Evolutionary conservation across 2,797 vertebrate species (phyloP).

Genomic region (Danio aesculapii): DNA sequence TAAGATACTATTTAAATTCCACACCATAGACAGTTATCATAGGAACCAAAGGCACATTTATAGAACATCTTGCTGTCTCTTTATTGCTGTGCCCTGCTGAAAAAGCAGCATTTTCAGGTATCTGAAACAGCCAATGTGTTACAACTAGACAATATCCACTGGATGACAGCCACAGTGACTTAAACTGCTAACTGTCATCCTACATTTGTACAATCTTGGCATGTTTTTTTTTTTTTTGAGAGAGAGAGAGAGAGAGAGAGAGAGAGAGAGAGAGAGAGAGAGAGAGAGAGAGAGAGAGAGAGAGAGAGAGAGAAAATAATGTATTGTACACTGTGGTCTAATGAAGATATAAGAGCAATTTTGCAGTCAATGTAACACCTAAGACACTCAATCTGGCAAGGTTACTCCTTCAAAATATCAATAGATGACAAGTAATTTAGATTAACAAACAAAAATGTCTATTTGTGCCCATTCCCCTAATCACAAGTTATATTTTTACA

Average conservation of each 20-base stretch:
- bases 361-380: slow-evolving; percentile 49
- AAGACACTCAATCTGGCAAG: slow-evolving; percentile 57
- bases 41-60: background rate
- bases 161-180: background rate
- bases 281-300: background rate
- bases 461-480: slow-evolving; percentile 51
- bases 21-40: background rate
- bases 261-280: background rate
- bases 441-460: slow-evolving; percentile 53
- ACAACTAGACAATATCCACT: background rate
- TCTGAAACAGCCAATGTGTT: background rate
- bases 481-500: slow-evolving; percentile 48
- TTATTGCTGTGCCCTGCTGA: background rate
- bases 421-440: slow-evolving; percentile 46
- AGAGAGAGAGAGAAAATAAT: slow-evolving; percentile 5
- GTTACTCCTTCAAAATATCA: slow-evolving; percentile 50
- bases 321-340: slow-evolving; percentile 36
- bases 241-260: background rate
- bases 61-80: background rate
- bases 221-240: background rate
- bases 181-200: slow-evolving; percentile 11
- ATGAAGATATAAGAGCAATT: slow-evolving; percentile 47
- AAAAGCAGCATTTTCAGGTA: background rate
- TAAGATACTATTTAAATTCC: background rate
- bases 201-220: slow-evolving; percentile 16